phyloP scores from a whole-genome alignment of 2,888 invertebrate species.

The Lasioglossum morio region DNA sequence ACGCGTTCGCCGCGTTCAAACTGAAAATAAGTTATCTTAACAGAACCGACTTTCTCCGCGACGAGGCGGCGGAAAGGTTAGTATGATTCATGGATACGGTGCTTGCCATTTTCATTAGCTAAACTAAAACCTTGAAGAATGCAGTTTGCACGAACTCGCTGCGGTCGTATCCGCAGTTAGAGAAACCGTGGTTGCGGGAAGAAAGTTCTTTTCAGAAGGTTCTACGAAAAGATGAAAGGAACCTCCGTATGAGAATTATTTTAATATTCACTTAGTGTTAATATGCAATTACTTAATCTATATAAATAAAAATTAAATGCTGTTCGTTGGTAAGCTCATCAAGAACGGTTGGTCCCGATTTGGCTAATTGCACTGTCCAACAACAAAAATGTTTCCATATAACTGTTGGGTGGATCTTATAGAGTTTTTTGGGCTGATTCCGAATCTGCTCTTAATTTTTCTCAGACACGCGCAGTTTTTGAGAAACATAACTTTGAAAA shows the following conservation, averaged over 20 bases:
- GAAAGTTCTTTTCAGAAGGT: neutral
- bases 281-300: neutral
- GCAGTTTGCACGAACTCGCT: neutral
- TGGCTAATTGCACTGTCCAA: too few species aligned
- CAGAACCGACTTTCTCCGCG: constrained; percentile 18
- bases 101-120: constrained; percentile 25
- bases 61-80: constrained; percentile 21
- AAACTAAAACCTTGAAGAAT: constrained; percentile 10
- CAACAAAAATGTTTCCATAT: too few species aligned
- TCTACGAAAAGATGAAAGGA: neutral
- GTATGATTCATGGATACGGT: constrained; percentile 18
- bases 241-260: neutral
- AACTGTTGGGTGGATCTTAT: too few species aligned
- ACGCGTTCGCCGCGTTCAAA: neutral
- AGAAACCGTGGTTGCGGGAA: neutral
- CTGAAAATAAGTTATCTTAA: constrained; percentile 15
- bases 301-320: too few species aligned
- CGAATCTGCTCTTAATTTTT: too few species aligned
- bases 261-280: neutral
- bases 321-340: too few species aligned
- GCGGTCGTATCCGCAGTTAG: neutral
- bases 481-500: too few species aligned
- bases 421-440: too few species aligned
- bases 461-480: too few species aligned
- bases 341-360: too few species aligned